Evolutionary conservation across 1,140 invertebrate genomes (phyloP), one percentile per base, ranked within the genome.

Genomic region (Drosophila lacertosa): DNA sequence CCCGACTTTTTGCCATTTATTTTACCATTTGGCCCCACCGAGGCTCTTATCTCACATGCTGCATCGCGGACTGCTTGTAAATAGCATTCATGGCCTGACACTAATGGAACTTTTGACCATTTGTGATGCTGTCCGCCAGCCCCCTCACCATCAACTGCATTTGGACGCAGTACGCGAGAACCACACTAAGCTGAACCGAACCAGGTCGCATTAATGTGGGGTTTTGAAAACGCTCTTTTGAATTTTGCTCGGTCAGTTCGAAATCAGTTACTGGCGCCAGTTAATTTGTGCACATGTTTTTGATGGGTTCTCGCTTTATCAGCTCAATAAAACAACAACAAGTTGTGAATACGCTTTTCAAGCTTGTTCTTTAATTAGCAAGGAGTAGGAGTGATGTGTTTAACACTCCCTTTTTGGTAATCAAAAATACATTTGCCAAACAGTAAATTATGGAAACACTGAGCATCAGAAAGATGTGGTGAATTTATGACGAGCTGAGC

Each of bases 1-100:
- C 44, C 29, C 69, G 40, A 29, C 67, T 50, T 65, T 70, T 55
- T 65, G 51, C 44, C 77, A 80, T 74, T 75, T 66, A 62, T 60
- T 80, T 65, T 71, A 65, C 69, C 72, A 72, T 76, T 81, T 63
- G 77, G 57, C 47, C 59, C 66, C 45, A 18, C 9, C 39, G 35
- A 44, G 58, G 44, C 66, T 68, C 68, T 81, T 81, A 81, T 81
- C 77, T 81, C 67, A 57, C 47, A 59, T 57, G 67, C 67, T 64
- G 77, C 72, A 81, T 81, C 77, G 77, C 66, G 62, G 76, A 76
- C 77, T 71, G 77, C 77, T 81, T 81, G 73, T 81, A 81, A 81
- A 80, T 80, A 81, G 78, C 77, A 81, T 81, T 81, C 77, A 81
- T 76, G 67, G 77, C 77, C 77, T 64, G 77, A 80, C 77, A 76